Base-by-base conservation (phyloP, 2,113 vertebrate genomes). In the Ameiurus melas region DNA sequence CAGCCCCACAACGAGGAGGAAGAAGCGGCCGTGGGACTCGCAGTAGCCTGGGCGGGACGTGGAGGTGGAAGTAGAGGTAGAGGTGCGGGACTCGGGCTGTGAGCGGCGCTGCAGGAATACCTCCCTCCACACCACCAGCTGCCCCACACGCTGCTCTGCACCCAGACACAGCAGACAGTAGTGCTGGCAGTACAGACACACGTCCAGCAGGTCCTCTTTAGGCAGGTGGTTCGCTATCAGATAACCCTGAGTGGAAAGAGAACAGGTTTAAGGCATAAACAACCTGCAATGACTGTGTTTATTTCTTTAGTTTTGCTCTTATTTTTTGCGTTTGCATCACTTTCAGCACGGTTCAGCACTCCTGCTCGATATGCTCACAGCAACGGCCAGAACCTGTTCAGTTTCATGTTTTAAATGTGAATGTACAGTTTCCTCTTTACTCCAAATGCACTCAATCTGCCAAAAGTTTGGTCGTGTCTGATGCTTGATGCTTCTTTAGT, bases 51-150 rank as follows among this genome's bases (percentile, higher is more conserved):
- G 94, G 8, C 0, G 83, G 12, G 92, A 62, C 10, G 81, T 83
- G 20, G 39, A 51, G 27, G 27, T 70, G 6, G 39, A 84, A 64
- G 83, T 68, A 1, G 47, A 51, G 62, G 27, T 30, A 25, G 60
- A 55, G 43, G 79, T 86, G 20, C 90, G 12, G 47, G 92, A 13
- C 19, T 73, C 25, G 0, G 90, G 89, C 75, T 95, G 92, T 16
- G 94, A 90, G 22, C 95, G 95, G 58, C 93, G 88, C 4, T 88
- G 94, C 1, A 97, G 97, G 90, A 99, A 99, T 36, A 99, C 97
- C 91, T 99, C 98, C 90, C 97, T 92, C 98, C 98, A 99, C 88
- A 99, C 93, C 90, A 99, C 96, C 89, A 99, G 90, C 93, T 99
- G 98, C 36, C 96, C 96, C 51, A 98, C 94, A 4, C 95, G 95